Evolutionary conservation across 2,888 invertebrate species (phyloP), one percentile per base, ranked within the genome.

Genomic region (Tenthredo distinguenda): DNA sequence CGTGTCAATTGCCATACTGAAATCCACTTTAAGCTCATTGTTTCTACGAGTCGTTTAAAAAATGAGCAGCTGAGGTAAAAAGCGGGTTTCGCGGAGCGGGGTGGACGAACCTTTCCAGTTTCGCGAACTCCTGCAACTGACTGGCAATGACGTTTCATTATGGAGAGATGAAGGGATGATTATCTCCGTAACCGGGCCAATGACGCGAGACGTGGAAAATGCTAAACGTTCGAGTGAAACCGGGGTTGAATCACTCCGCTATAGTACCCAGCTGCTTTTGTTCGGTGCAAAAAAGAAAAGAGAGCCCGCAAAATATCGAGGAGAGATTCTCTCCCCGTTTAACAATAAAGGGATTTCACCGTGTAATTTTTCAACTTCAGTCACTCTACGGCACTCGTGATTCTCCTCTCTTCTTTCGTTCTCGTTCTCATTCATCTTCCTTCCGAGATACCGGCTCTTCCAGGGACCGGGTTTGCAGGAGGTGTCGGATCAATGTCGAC

Each of bases 401-500:
- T 62, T 26, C 71, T 2, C n/a, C 3, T 43, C 43, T 15, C 5
- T 34, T 26, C 7, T 68, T 34, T 68, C 3, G 21, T 43, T 74
- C 43, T 43, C 7, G 21, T 4, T 12, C 37, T 55, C 77, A 26
- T 77, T 31, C 77, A 5, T 77, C 77, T 77, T 77, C 34, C 47
- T 40, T 43, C 2, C 5, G 9, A 6, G 34, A n/a, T 15, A n/a
- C 37, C 15, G 12, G 37, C 15, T 37, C 15, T 31, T 71, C 7
- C 62, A 37, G 71, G n/a, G n/a, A 31, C 12, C 26, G 37, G 15
- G 40, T 10, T n/a, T 37, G 12, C 40, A 26, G 21, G 7, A 74
- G 74, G 43, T 74, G 76, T 76, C 77, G 50, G 77, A 77, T 77
- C 77, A 77, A 77, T 77, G 77, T 77, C 77, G 77, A 77, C 50